Conservation (phyloP, 2,113 vertebrate genomes). For the Mirza zaza region DNA sequence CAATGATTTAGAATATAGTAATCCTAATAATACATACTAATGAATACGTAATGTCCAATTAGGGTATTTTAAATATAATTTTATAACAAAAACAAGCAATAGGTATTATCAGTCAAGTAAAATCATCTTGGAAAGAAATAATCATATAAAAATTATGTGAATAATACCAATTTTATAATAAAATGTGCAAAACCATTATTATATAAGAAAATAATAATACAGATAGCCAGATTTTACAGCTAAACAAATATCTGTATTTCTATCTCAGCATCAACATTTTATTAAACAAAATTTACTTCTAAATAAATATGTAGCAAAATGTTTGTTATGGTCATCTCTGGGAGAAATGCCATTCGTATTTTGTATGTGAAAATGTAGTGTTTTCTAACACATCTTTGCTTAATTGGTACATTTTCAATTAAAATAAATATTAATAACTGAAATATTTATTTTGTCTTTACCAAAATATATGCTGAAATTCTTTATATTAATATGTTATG, state of each 20-base stretch:
- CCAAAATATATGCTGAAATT: not conserved
- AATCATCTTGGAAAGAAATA: not conserved
- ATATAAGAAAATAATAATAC: not conserved
- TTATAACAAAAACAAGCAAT: not conserved
- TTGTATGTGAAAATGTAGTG: not conserved
- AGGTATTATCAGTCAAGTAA: not conserved
- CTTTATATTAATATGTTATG: not conserved
- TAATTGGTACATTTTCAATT: not conserved
- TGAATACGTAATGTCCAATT: not conserved
- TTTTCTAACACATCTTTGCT: not conserved
- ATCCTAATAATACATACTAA: not conserved
- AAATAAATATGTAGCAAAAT: not conserved
- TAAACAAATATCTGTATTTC: not conserved
- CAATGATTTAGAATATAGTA: not conserved
- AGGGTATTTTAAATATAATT: not conserved
- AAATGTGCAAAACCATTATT: not conserved
- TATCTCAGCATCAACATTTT: not conserved
- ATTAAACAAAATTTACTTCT: not conserved
- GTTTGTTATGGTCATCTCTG: not conserved
- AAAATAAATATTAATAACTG: not conserved
- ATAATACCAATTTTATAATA: not conserved
- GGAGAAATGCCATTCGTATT: not conserved
- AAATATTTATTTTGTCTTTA: not conserved
- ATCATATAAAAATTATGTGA: not conserved
- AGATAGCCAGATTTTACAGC: not conserved